Evolutionary conservation across 2,888 invertebrate species (phyloP), one percentile per base, ranked within the genome.

Genomic region (Andrena dorsata): DNA sequence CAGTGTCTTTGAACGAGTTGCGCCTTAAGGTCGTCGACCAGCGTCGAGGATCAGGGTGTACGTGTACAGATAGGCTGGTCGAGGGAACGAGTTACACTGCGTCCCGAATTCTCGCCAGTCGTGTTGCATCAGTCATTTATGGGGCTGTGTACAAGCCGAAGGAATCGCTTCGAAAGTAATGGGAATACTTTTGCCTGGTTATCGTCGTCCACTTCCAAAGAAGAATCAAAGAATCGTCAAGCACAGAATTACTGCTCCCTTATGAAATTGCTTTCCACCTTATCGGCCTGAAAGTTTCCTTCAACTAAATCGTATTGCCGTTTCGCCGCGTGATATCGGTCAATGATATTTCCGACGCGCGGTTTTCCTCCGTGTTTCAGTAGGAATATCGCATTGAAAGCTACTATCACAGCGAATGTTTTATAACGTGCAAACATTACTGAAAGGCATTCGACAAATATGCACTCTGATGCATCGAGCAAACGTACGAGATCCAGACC

Each of bases 1-100:
- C 76, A 23, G 32, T 66, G 20, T 80, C 65, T 76, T 80, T 80
- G 66, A 78, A 75, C 75, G 75, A 41, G 65, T 66, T 66, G 49
- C 72, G 32, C 56, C 53, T 30, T 49, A 66, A 77, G 72, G 49
- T 79, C 76, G 13, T 8, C 23, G 32, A 71, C 13, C 20, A 58
- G 28, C 26, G 47, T 30, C 5, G 6, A 53, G 26, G 32, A 65
- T 77, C 32, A 53, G 41, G 10, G 20, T 1, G 32, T 30, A n/a
- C n/a, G 16, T 2, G 58, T 32, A 7, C 26, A 26, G 23, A 60
- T 56, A 1, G 53, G 65, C 23, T 8, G 20, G 3, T 51, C 64
- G 16, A 35, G 26, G 30, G 3, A 30, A 56, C 51, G 6, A 61
- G 10, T 28, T 32, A n/a, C 41, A 2, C 5, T 2, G 2, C 8